Evolutionary conservation across 2,888 invertebrate species (phyloP), one percentile per base, ranked within the genome.

Genomic region (Heliconius hortense): DNA sequence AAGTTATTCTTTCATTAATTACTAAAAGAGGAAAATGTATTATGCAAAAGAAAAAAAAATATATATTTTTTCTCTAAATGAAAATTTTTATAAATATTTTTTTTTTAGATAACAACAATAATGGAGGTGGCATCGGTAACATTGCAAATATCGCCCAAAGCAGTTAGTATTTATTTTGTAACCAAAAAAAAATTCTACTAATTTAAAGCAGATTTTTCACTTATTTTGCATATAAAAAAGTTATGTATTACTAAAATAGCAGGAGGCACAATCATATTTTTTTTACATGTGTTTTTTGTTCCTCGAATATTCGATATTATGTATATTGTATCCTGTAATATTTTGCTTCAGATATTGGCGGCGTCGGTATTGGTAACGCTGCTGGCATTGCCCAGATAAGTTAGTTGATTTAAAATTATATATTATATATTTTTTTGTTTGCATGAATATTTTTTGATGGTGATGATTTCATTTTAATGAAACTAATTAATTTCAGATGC

Each of bases 101-200:
- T 60, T 15, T 69, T 56, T n/a, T n/a, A 69, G 69, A 35, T 43
- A 66, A 66, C 13, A 35, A 35, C 24, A 66, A 39, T 4, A 56
- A 56, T n/a, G 35, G 56, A 24, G 69, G 69, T 10, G 72, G 56
- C 31, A 64, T 64, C 21, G 72, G 72, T 24, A 72, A 64, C 26
- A 53, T 72, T 5, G 72, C 72, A 26, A 64, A 56, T 35, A 56
- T 72, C 72, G 72, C 53, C 18, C 72, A 72, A 56, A 72, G 72
- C 31, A 72, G 72, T 72, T 18, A 72, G 72, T 72, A 72, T 24
- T 24, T 53, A 31, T 48, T 4, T 7, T 24, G 8, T 8, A 63
- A 28, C n/a, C 5, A 1, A 48, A 48, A 48, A 18, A 8, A 48
- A 21, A 2, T n/a, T 48, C 43, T 15, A 5, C 15, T 18, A 15